Evolutionary conservation across 2,888 invertebrate species (phyloP).

Genomic region (Gonocerus acuteangulatus): DNA sequence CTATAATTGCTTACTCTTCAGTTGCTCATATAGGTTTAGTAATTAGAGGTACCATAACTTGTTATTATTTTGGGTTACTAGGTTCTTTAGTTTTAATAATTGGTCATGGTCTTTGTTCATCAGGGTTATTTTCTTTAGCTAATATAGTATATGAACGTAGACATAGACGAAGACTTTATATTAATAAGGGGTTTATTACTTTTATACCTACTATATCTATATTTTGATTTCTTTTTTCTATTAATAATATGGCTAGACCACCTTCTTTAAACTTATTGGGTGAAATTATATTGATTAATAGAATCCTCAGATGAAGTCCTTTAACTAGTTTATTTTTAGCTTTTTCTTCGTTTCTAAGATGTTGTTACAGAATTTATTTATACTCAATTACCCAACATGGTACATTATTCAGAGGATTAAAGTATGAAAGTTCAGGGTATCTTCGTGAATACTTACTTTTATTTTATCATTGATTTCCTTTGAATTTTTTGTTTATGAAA

Average conservation of each 20-base stretch:
- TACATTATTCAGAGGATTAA: slow-evolving; percentile 47
- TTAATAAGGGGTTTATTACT: not conserved
- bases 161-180: not conserved
- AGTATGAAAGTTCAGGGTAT: slow-evolving; percentile 48
- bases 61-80: not conserved
- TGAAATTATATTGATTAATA: slow-evolving; percentile 58
- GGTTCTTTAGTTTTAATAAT: slow-evolving; percentile 11
- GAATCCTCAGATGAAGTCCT: slow-evolving; percentile 49
- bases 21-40: slow-evolving; percentile 7
- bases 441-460: slow-evolving; percentile 55
- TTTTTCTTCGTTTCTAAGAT: slow-evolving; percentile 57
- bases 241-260: slow-evolving; percentile 58
- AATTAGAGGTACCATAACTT: slow-evolving; percentile 6
- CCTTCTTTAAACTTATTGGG: slow-evolving; percentile 60
- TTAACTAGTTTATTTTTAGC: slow-evolving; percentile 50
- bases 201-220: not conserved
- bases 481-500: not conserved
- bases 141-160: slow-evolving; percentile 4
- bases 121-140: not conserved
- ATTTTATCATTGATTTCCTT: slow-evolving; percentile 48
- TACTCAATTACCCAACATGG: slow-evolving; percentile 59
- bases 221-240: slow-evolving; percentile 52
- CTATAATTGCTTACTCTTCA: slow-evolving; percentile 15
- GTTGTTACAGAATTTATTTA: slow-evolving; percentile 57
- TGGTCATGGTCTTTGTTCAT: slow-evolving; percentile 10